Evolutionary conservation across 1,140 invertebrate species (phyloP).

Genomic region (Oedothorax gibbosus): DNA sequence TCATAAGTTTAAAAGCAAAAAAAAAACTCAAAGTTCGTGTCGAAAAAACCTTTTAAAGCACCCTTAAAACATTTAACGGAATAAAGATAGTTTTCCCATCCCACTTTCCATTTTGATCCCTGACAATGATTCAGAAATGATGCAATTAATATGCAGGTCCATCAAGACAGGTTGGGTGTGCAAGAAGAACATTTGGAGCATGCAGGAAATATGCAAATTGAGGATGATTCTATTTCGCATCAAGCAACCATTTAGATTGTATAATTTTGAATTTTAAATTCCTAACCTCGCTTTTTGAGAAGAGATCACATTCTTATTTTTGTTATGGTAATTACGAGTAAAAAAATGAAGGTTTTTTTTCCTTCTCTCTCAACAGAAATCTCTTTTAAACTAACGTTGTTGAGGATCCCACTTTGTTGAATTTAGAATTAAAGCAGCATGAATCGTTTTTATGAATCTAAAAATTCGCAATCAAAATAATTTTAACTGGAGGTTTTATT

Average conservation of each 20-base stretch:
- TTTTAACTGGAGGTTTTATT: too few relatives aligned
- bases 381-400: too few relatives aligned
- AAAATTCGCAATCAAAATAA: too few relatives aligned
- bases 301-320: not conserved
- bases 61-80: not conserved
- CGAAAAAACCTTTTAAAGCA: not conserved
- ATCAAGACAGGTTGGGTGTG: not conserved
- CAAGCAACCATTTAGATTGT: constrained; percentile 24
- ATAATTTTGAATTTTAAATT: constrained; percentile 43
- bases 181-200: constrained; percentile 8
- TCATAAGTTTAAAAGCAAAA: too few relatives aligned
- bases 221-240: constrained; percentile 35
- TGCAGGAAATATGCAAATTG: constrained; percentile 33
- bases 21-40: too few relatives aligned
- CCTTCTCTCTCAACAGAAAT: too few relatives aligned
- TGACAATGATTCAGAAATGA: constrained; percentile 30
- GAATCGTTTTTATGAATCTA: too few relatives aligned
- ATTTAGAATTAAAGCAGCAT: too few relatives aligned
- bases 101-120: not conserved
- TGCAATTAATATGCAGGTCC: constrained; percentile 40
- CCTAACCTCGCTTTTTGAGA: not conserved
- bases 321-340: constrained; percentile 19
- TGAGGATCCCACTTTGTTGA: too few relatives aligned
- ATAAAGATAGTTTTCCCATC: not conserved
- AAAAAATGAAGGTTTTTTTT: too few relatives aligned